Base-by-base conservation (phyloP, 1,140 invertebrate genomes). In the Papilio aristodemus region DNA sequence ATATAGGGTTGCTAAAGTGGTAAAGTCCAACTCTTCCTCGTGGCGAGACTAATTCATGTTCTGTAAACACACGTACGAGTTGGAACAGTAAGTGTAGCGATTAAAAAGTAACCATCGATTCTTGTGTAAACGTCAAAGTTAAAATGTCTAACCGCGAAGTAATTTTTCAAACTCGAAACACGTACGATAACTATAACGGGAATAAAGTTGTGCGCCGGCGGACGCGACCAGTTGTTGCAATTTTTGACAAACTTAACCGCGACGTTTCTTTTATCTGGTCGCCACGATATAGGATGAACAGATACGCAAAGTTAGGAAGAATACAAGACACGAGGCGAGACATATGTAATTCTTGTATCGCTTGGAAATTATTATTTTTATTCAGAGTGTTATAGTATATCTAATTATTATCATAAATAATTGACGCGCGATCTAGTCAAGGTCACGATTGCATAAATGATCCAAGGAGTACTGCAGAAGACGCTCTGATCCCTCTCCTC, bases 181-280 rank as follows among this genome's bases (percentile, higher is more conserved):
- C 43, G 43, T 19, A 46, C 14, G 43, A n/a, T n/a, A n/a, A n/a
- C n/a, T n/a, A n/a, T n/a, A 11, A 13, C 19, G 19, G 14, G 17
- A 43, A 43, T 43, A 43, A 43, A 43, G 41, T 43, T 41, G 39
- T 43, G 17, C 1, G 19, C 0, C 10, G 9, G 10, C 0, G 17
- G 46, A 22, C n/a, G 8, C 14, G 41, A 4, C 19, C 17, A 54
- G 46, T 54, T 54, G 46, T 54, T 54, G 46, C 46, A 54, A 17
- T 54, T 54, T 17, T 22, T 9, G 22, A 54, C 46, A 54, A 54
- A 54, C 46, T 54, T 54, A 54, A 54, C 46, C 46, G 46, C 19
- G 46, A 9, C 19, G 13, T 22, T 54, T 25, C 7, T 9, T 54
- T 54, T 54, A 22, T 54, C 22, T 22, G 46, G 9, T 0, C n/a